These are phyloP conservation scores for Mimas tiliae DNA, from an alignment of 2,888 invertebrate species.

Conservation along the genomic window DNA sequence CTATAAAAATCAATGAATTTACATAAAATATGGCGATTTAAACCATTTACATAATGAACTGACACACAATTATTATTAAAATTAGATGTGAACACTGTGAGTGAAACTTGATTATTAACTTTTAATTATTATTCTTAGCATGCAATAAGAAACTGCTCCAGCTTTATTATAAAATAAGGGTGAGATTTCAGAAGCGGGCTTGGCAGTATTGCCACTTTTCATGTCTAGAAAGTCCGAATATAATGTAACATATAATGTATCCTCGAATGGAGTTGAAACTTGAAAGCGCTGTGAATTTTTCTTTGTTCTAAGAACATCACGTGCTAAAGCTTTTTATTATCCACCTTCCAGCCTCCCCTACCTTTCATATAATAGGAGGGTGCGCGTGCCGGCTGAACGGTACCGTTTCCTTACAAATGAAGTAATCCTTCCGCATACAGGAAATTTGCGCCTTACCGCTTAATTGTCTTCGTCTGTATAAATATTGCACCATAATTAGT, in stretches of 20 bases:
- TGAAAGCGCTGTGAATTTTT: constrained; percentile 59
- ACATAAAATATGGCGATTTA: too few relatives aligned
- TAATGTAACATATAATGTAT: constrained; percentile 45
- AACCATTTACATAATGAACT: too few relatives aligned
- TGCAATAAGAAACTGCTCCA: background rate
- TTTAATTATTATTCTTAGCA: background rate
- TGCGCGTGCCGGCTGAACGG: constrained; percentile 44
- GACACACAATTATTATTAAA: too few relatives aligned
- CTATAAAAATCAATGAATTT: too few relatives aligned
- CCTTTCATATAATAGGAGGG: constrained; percentile 39
- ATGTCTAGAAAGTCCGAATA: constrained; percentile 33
- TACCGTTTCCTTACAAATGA: constrained; percentile 64
- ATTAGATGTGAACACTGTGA: background rate
- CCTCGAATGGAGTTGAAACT: constrained; percentile 48
- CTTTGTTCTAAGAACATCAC: constrained; percentile 71
- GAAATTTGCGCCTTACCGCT: constrained; percentile 39
- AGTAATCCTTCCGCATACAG: constrained; percentile 49
- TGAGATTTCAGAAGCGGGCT: background rate
- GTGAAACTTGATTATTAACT: background rate
- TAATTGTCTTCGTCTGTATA: constrained; percentile 14
- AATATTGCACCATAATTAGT: constrained; percentile 6
- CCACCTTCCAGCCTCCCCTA: constrained; percentile 42
- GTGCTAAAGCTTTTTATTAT: constrained; percentile 76
- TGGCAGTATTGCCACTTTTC: constrained; percentile 25
- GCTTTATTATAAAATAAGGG: background rate